phyloP scores from a whole-genome alignment of 2,113 vertebrate species.

The Pipa parva region DNA sequence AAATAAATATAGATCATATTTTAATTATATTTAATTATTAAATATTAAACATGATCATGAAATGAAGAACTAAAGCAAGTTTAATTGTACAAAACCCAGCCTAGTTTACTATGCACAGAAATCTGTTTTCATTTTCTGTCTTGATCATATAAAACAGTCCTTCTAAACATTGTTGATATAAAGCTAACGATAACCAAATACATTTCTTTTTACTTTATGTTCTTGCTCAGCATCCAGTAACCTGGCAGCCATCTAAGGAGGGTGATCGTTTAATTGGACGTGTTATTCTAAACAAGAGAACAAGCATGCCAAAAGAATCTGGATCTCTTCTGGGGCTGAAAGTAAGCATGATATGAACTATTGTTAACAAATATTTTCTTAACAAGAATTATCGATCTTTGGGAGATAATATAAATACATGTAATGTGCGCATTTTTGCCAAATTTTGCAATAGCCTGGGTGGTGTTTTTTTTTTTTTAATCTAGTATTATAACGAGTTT shows the following conservation, averaged over 20 bases:
- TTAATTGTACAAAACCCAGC: too few relatives aligned
- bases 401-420: too few relatives aligned
- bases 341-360: slow-evolving; percentile 60
- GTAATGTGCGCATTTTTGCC: too few relatives aligned
- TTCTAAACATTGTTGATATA: not conserved
- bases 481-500: too few relatives aligned
- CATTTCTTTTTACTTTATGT: slow-evolving; percentile 16
- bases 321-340: slow-evolving; percentile 91
- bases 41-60: too few relatives aligned
- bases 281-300: slow-evolving; percentile 94
- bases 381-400: too few relatives aligned
- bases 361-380: slow-evolving; percentile 1
- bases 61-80: too few relatives aligned
- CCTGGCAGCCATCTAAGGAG: slow-evolving; percentile 97
- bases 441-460: too few relatives aligned
- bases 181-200: not conserved
- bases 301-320: slow-evolving; percentile 91
- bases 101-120: too few relatives aligned
- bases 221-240: slow-evolving; percentile 82
- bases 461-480: too few relatives aligned
- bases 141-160: not conserved
- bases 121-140: not conserved
- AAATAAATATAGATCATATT: too few relatives aligned
- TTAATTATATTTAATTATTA: too few relatives aligned
- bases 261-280: slow-evolving; percentile 95